These are phyloP conservation scores for Paratilapia polleni DNA, from an alignment of 2,113 vertebrate genomes.

Conservation along the genomic window DNA sequence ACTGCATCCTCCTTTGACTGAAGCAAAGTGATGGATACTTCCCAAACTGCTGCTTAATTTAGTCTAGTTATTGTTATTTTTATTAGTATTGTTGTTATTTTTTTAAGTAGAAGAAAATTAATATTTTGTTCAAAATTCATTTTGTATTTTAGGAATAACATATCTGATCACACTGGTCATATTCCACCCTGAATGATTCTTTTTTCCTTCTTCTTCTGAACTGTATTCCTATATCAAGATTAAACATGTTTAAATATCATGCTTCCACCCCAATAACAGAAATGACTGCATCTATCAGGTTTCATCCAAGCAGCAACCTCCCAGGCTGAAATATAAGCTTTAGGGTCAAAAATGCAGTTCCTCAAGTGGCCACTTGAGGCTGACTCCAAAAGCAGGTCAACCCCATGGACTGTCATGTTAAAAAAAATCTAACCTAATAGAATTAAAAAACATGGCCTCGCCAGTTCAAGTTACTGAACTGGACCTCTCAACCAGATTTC, in stretches of 20 bases:
- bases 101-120: neutral
- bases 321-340: neutral
- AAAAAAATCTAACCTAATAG: too few species aligned
- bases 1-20: slow-evolving; percentile 24
- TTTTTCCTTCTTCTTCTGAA: slow-evolving; percentile 28
- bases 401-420: neutral
- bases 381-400: neutral
- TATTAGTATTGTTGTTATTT: neutral
- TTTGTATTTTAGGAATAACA: neutral
- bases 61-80: neutral
- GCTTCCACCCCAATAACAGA: slow-evolving; percentile 36
- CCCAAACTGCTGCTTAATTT: slow-evolving; percentile 11
- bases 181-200: slow-evolving; percentile 33
- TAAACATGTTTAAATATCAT: slow-evolving; percentile 47
- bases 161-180: neutral
- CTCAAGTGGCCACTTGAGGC: neutral
- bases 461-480: too few species aligned
- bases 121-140: neutral
- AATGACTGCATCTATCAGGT: slow-evolving; percentile 71
- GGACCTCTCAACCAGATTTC: too few species aligned
- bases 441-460: too few species aligned
- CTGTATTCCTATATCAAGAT: slow-evolving; percentile 65
- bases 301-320: neutral
- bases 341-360: neutral
- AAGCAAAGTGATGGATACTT: neutral